Conservation (phyloP, 2,113 vertebrate genomes). For the Cyphomyrus discorhynchus region DNA sequence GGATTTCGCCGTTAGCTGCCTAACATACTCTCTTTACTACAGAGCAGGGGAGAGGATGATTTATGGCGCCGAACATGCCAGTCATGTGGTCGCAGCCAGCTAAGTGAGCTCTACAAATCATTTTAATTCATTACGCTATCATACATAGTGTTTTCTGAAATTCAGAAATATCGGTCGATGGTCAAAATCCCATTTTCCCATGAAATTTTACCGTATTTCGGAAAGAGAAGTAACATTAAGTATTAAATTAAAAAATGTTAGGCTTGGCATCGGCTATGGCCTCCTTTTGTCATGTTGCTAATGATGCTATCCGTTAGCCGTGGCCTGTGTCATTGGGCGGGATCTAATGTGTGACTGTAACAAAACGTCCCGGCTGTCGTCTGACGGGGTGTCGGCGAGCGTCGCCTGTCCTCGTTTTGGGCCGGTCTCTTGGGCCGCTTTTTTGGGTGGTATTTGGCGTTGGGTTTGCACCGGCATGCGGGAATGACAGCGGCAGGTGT, state of each 20-base stretch:
- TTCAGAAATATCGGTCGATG: background rate
- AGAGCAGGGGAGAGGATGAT: background rate
- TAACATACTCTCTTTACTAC: background rate
- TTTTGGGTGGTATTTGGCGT: background rate
- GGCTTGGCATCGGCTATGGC: background rate
- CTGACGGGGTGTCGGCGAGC: background rate
- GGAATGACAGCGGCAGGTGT: slow-evolving; percentile 61
- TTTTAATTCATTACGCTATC: background rate
- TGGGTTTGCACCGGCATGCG: slow-evolving; percentile 20
- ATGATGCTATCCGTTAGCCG: background rate
- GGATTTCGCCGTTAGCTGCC: background rate
- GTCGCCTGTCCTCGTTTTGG: background rate
- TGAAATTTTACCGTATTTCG: background rate
- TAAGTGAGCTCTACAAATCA: background rate
- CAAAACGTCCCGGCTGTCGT: too few relatives aligned
- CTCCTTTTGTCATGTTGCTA: background rate
- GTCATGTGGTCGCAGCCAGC: background rate
- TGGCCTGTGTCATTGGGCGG: background rate
- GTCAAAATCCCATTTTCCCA: background rate
- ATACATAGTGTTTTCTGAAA: background rate
- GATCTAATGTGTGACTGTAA: background rate
- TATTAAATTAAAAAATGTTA: background rate
- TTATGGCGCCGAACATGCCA: background rate
- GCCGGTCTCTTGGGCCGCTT: background rate
- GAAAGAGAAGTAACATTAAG: background rate